Percentiles rank a stretch among this genome's conserved stretches.
Conservation (phyloP, 2,113 vertebrate species). For the Tachysurus vachellii region DNA sequence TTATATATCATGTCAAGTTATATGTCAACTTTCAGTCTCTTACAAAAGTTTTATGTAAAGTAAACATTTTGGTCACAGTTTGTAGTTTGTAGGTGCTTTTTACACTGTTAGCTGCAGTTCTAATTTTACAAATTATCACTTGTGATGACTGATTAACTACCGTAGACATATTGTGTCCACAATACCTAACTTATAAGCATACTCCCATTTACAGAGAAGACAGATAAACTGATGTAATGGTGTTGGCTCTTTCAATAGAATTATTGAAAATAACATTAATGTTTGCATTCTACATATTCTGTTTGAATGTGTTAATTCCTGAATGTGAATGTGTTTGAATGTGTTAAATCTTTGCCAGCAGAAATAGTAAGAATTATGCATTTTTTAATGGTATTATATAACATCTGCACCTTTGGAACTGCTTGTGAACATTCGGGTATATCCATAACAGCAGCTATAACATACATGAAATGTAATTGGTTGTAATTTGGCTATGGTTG, state of each 20-base stretch:
- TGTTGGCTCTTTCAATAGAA: neutral
- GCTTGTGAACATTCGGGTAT: neutral
- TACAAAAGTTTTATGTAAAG: too few species aligned
- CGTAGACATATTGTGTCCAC: neutral
- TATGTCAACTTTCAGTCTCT: neutral
- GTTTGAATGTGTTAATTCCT: too few species aligned
- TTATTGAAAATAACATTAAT: too few species aligned
- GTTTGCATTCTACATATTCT: too few species aligned
- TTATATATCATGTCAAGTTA: too few species aligned
- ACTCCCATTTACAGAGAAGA: neutral
- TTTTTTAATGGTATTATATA: neutral
- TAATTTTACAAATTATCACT: neutral
- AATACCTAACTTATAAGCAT: neutral
- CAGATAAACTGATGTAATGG: neutral
- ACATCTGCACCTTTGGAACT: neutral
- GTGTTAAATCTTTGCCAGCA: neutral
- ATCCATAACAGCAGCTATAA: neutral
- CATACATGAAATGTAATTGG: neutral
- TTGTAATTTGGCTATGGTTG: neutral
- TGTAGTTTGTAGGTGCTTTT: too few species aligned
- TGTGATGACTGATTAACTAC: neutral
- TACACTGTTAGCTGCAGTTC: too few species aligned
- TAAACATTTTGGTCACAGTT: neutral
- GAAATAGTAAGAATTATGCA: neutral
- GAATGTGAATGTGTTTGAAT: too few species aligned